Evolutionary conservation across 2,888 invertebrate genomes (phyloP).

Genomic region (Alcis repandata): DNA sequence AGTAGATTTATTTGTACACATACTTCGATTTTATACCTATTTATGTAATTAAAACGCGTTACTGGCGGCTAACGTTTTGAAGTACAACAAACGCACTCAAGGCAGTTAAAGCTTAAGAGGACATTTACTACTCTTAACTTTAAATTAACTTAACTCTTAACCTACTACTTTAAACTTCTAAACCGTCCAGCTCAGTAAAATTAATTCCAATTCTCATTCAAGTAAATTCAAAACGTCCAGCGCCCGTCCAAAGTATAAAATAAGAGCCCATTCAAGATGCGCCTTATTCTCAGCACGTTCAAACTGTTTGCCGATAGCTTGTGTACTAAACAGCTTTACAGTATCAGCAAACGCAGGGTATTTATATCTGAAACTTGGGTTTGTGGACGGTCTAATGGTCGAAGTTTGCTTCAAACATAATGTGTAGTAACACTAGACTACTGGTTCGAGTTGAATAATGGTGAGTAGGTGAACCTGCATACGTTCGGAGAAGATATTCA

Average conservation of each 20-base stretch:
- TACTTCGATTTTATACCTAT: no score
- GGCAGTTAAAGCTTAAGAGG: no score
- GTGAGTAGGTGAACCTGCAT: no score
- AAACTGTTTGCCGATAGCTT: conserved; percentile 34
- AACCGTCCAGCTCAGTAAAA: neutral
- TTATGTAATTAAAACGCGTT: no score
- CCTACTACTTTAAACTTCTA: no score
- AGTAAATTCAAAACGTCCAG: conserved; percentile 15
- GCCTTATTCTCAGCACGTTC: conserved; percentile 37
- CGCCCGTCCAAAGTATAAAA: conserved; percentile 4
- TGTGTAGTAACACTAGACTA: neutral
- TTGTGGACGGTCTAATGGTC: neutral
- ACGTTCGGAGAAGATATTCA: no score
- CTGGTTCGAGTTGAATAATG: no score
- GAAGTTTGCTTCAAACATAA: neutral
- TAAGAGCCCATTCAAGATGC: conserved; percentile 12
- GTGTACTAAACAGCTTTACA: conserved; percentile 32
- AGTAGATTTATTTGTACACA: no score
- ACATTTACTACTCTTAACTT: no score
- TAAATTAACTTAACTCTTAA: no score
- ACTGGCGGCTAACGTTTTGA: no score
- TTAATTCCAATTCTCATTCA: neutral
- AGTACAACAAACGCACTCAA: no score
- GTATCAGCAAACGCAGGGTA: conserved; percentile 22
- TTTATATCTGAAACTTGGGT: conserved; percentile 7